phyloP scores from a whole-genome alignment of 2,113 vertebrate genomes.

The Baryphthengus martii region DNA sequence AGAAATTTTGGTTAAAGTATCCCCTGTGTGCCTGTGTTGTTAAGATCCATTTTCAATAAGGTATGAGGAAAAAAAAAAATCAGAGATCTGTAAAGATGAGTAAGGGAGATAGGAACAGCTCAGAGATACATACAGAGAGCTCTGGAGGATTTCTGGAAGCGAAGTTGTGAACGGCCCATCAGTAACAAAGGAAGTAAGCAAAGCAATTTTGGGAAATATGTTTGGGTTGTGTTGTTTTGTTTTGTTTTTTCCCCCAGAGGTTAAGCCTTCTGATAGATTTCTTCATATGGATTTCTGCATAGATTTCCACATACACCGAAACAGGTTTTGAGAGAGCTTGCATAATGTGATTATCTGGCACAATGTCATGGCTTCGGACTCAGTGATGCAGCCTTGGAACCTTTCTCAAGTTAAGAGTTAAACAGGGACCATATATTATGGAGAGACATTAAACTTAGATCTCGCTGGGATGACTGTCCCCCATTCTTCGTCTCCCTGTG shows the following conservation, averaged over 20 bases:
- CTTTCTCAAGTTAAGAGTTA: not conserved
- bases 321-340: not conserved
- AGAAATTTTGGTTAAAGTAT: not conserved
- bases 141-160: not conserved
- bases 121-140: not conserved
- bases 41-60: not conserved
- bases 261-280: not conserved
- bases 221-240: too few relatives aligned
- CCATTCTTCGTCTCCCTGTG: not conserved
- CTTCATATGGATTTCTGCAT: not conserved
- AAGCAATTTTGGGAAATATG: fast-evolving
- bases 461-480: not conserved
- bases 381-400: not conserved
- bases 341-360: not conserved
- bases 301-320: not conserved
- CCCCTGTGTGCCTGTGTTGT: not conserved
- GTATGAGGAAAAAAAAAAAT: not conserved
- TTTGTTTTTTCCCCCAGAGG: not conserved
- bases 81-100: not conserved
- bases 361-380: not conserved
- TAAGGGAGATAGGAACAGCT: not conserved
- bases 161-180: not conserved
- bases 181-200: not conserved
- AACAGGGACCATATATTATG: not conserved
- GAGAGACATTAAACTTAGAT: not conserved